phyloP scores from a whole-genome alignment of 2,888 invertebrate species.

The Corythucha ciliata region DNA sequence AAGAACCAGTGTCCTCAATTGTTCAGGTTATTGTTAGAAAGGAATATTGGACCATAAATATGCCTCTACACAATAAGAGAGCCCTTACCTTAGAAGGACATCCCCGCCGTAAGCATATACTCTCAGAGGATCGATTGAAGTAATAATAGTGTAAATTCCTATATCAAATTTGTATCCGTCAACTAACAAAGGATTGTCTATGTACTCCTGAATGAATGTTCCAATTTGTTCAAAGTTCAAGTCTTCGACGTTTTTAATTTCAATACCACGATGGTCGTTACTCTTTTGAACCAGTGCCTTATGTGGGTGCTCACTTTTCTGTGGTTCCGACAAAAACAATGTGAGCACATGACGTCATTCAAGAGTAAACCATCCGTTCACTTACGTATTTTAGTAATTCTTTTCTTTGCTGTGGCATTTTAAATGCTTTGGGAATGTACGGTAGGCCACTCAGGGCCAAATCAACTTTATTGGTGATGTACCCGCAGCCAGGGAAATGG shows the following conservation, averaged over 20 bases:
- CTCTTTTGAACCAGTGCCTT: constrained; percentile 82
- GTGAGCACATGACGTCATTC: background rate
- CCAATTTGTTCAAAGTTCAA: constrained; percentile 60
- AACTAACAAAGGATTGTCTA: constrained; percentile 77
- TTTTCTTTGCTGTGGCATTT: constrained; percentile 65
- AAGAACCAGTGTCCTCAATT: no score
- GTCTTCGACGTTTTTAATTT: constrained; percentile 58
- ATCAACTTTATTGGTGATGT: constrained; percentile 83
- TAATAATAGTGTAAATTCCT: constrained; percentile 85
- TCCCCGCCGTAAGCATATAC: constrained; percentile 85
- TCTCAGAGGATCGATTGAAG: constrained; percentile 81
- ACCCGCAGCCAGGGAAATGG: constrained; percentile 90
- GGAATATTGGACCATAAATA: no score
- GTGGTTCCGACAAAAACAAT: constrained; percentile 15
- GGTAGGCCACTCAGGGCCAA: constrained; percentile 68
- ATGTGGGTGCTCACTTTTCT: constrained; percentile 53
- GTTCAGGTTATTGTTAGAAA: no score
- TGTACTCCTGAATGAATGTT: constrained; percentile 84
- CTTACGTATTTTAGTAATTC: constrained; percentile 58
- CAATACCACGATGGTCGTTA: constrained; percentile 82
- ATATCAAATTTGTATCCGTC: constrained; percentile 95
- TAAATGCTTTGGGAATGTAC: constrained; percentile 80
- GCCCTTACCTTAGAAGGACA: constrained; percentile 66
- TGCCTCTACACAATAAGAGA: no score
- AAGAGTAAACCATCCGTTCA: constrained; percentile 5